These are phyloP conservation scores for Melinaea marsaeus DNA, from an alignment of 2,888 invertebrate genomes.

Conservation along the genomic window DNA sequence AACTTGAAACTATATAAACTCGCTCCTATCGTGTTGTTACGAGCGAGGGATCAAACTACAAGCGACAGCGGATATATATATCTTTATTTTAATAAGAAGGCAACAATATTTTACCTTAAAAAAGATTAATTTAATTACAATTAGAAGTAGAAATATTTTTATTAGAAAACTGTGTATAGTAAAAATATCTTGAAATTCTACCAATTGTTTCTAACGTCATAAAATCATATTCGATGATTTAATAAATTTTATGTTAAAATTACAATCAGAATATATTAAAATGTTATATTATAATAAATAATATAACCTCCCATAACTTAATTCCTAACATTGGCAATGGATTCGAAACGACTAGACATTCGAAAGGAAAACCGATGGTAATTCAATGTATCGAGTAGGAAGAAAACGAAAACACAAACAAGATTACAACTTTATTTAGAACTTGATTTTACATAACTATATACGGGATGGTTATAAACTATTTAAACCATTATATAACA, in stretches of 20 bases:
- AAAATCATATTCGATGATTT: too few species aligned
- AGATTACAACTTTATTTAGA: conserved; percentile 3
- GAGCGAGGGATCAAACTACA: conserved; percentile 44
- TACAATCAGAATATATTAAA: too few species aligned
- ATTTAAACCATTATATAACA: not conserved
- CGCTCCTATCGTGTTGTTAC: conserved; percentile 60
- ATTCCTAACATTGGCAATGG: conserved; percentile 55
- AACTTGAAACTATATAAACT: conserved; percentile 51
- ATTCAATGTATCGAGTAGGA: conserved; percentile 41
- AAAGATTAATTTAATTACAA: not conserved
- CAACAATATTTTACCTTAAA: not conserved
- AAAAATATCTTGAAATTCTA: too few species aligned
- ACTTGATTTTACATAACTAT: not conserved
- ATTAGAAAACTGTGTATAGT: too few species aligned
- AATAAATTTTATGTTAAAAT: too few species aligned
- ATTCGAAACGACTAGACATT: conserved; percentile 45
- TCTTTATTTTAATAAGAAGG: not conserved
- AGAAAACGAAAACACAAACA: conserved; percentile 50
- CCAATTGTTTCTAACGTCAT: too few species aligned
- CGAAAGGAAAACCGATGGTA: conserved; percentile 62
- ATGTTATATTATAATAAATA: not conserved
- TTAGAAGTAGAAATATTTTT: not conserved
- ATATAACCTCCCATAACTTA: conserved; percentile 35
- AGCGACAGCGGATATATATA: conserved; percentile 26
- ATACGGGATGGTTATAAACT: not conserved